Base-by-base conservation (phyloP, 2,113 vertebrate genomes). In the Neoarius graeffei region DNA sequence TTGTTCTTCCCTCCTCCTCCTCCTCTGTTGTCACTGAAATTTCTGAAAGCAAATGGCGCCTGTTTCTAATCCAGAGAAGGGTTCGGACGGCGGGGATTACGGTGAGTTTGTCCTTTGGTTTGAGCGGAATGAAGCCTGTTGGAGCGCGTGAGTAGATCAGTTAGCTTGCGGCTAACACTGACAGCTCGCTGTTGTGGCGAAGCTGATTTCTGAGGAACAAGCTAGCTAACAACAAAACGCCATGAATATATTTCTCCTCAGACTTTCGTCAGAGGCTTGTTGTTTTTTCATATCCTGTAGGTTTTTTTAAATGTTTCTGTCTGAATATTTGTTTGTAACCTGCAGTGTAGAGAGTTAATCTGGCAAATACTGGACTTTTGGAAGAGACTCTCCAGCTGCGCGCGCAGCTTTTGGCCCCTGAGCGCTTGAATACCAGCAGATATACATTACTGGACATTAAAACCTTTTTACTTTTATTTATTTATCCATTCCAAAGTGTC, bases 21-120 rank as follows among this genome's bases (percentile, higher is more conserved):
- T 80, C 15, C 25, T 14, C 60, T 2, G 54, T 17, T 23, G 50
- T 42, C 11, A 1, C 17, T 60, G 73, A 5, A 14, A 4, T 35
- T 48, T 9, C 7, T 8, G 5, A 2, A 8, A 74, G 85, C 7
- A 9, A 8, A 96, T 96, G 95, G 91, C 94, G 81, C 95, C 95
- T 0, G 94, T 95, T 14, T 94, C 93, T 42, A 94, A 94, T 85
- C 42, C 93, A 10, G 94, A 94, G 17, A 96, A 95, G 89, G 94
- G 95, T 52, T 69, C 88, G 86, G 94, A 95, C 50, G 87, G 17
- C 27, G 62, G 80, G 59, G 93, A 91, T 56, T 87, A 23, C 2
- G 95, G 95, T 96, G 86, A 93, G 93, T 84, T 6, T 64, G 66
- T 77, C 13, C 8, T 13, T 0, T 5, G 14, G 14, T 3, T 79